Evolutionary conservation across 1,140 invertebrate species (phyloP).

Genomic region (Heliconius hewitsoni): DNA sequence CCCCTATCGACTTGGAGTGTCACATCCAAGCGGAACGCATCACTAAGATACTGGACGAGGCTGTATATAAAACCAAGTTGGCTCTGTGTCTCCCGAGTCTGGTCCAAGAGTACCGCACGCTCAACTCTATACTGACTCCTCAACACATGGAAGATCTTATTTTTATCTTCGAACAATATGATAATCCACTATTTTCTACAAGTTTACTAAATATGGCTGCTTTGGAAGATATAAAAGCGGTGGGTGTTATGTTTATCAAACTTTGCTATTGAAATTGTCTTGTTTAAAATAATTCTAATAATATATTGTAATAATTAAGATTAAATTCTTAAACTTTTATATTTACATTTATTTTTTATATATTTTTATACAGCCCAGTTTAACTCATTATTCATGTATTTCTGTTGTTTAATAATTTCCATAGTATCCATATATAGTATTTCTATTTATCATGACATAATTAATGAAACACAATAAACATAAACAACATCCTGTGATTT

Average conservation of each 20-base stretch:
- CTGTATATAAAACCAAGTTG: slow-evolving; percentile 71
- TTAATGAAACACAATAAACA: too few species aligned
- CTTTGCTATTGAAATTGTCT: too few species aligned
- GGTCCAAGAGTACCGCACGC: slow-evolving; percentile 63
- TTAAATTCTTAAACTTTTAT: too few species aligned
- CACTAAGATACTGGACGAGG: slow-evolving; percentile 72
- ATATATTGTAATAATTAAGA: too few species aligned
- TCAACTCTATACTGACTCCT: slow-evolving; percentile 52
- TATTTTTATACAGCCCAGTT: too few species aligned
- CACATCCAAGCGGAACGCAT: slow-evolving; percentile 77
- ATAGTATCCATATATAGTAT: neutral
- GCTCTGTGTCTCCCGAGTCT: slow-evolving; percentile 65
- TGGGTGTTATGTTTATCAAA: slow-evolving; percentile 43
- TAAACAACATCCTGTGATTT: neutral
- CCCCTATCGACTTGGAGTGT: slow-evolving; percentile 76
- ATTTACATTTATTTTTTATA: too few species aligned
- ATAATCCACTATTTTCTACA: slow-evolving; percentile 65
- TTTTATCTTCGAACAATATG: slow-evolving; percentile 75
- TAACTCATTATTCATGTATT: too few species aligned
- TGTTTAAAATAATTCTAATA: neutral
- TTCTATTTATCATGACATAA: neutral
- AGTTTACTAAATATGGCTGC: slow-evolving; percentile 67
- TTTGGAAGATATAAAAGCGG: slow-evolving; percentile 68
- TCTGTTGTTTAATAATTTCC: neutral
- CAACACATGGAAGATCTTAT: slow-evolving; percentile 70